Conservation (phyloP, 23 tunicate genomes). For the Halocynthia roretzi region DNA sequence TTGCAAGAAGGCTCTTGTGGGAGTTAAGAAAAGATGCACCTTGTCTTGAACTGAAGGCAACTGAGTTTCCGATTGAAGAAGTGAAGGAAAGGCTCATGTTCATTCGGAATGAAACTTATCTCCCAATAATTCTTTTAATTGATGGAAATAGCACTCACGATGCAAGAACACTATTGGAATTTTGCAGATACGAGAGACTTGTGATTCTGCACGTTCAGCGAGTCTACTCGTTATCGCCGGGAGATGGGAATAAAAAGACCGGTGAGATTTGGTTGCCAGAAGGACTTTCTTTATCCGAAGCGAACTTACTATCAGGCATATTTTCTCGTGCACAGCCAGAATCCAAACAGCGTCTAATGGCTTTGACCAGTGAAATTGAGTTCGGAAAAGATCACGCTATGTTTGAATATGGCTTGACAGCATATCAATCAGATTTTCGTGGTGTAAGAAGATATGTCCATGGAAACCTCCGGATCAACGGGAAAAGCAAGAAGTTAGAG, state of each 20-base stretch:
- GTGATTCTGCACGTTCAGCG: slow-evolving; percentile 63
- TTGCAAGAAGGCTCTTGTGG: slow-evolving; percentile 59
- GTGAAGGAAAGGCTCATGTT: slow-evolving; percentile 26
- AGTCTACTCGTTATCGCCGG: neutral
- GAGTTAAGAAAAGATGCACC: slow-evolving; percentile 39
- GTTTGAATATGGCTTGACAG: slow-evolving; percentile 55
- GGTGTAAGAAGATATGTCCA: slow-evolving; percentile 47
- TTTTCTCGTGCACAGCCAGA: slow-evolving; percentile 14
- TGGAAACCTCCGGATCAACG: slow-evolving; percentile 21
- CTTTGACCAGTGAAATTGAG: slow-evolving; percentile 12
- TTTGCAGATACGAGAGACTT: slow-evolving; percentile 27
- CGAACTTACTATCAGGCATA: neutral
- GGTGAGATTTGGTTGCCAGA: neutral
- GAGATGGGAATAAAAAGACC: neutral
- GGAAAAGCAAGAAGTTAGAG: neutral
- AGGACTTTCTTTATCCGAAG: neutral
- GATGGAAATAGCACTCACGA: slow-evolving; percentile 50
- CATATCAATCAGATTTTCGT: slow-evolving; percentile 36
- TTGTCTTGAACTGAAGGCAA: slow-evolving; percentile 27
- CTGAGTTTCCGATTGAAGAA: slow-evolving; percentile 19
- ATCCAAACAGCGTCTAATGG: neutral
- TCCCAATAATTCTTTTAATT: slow-evolving; percentile 45
- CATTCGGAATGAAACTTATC: slow-evolving; percentile 24
- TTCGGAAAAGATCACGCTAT: neutral
- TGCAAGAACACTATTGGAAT: slow-evolving; percentile 26